A percentile compares a stretch with the other conserved stretches of the same genome.
Evolutionary conservation across 64 coral and sea anemone genomes (phyloP).

Genomic region (Acropora tenuis): DNA sequence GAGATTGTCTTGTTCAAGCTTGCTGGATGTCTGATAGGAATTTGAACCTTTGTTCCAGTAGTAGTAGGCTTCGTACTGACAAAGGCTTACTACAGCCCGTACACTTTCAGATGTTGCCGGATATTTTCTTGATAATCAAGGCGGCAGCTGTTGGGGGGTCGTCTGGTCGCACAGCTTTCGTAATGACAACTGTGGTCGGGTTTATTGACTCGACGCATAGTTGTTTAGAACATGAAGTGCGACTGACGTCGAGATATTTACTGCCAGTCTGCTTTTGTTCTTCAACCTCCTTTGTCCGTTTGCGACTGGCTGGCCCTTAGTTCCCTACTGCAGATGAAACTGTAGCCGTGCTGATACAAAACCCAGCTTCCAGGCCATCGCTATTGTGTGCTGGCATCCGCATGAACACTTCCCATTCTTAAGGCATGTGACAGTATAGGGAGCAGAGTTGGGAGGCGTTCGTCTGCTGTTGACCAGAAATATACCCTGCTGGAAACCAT

Average conservation of each 20-base stretch:
- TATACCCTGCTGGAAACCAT: constrained; percentile 6
- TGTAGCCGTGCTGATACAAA: not conserved
- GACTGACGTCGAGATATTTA: not conserved
- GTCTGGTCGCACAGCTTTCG: not conserved
- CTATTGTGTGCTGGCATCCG: not conserved
- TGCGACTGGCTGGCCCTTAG: not conserved
- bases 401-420: constrained; percentile 17
- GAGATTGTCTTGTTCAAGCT: constrained; percentile 34
- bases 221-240: not conserved
- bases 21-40: constrained; percentile 18
- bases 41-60: constrained; percentile 35
- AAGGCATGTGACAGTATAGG: constrained; percentile 24
- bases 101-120: constrained; percentile 19
- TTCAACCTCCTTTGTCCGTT: not conserved
- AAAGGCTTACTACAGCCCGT: not conserved
- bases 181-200: constrained; percentile 16
- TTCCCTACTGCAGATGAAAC: constrained; percentile 8
- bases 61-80: constrained; percentile 39
- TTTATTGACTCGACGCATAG: constrained; percentile 15
- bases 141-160: constrained; percentile 5
- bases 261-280: not conserved
- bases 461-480: constrained; percentile 2
- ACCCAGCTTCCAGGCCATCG: not conserved
- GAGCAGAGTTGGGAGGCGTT: not conserved
- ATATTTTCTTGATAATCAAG: constrained; percentile 9